Conservation (phyloP, 2,113 vertebrate genomes). For the Setophaga kirtlandii region DNA sequence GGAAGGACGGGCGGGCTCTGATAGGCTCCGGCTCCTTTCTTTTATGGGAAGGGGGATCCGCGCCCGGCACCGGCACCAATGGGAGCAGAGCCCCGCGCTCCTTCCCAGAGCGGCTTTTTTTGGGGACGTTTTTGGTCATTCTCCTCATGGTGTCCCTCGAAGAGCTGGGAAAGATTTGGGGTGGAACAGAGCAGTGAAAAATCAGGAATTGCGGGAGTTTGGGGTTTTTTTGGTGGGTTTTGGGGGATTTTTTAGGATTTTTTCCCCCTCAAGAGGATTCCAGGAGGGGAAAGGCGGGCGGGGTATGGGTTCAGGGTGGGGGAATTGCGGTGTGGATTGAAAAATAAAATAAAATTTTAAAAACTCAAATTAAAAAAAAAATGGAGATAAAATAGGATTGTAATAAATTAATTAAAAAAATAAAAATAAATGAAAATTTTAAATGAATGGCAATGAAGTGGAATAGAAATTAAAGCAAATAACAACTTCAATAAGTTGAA, state of each 20-base stretch:
- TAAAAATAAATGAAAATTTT: fast-evolving
- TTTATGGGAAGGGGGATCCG: slow-evolving; percentile 84
- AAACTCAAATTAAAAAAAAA: background rate
- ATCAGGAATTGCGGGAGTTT: background rate
- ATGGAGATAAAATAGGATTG: fast-evolving
- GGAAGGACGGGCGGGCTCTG: slow-evolving; percentile 78
- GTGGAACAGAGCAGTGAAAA: background rate
- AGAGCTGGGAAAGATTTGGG: background rate
- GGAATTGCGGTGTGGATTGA: background rate
- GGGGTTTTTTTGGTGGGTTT: background rate
- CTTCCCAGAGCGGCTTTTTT: background rate
- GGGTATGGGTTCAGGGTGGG: background rate
- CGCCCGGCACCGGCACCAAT: slow-evolving; percentile 74
- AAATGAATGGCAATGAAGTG: too few species aligned
- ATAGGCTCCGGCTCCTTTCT: slow-evolving; percentile 85
- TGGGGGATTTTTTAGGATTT: background rate
- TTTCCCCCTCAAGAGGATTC: background rate
- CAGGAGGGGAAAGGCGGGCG: background rate
- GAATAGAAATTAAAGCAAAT: too few species aligned
- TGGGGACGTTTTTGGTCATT: background rate
- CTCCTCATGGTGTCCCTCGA: background rate
- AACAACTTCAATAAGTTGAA: background rate
- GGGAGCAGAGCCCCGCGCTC: slow-evolving; percentile 34
- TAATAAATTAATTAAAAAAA: background rate
- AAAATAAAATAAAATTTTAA: too few species aligned